Evolutionary conservation across 92 coral and sea anemone species (phyloP).

Genomic region (Actinostola sp.): DNA sequence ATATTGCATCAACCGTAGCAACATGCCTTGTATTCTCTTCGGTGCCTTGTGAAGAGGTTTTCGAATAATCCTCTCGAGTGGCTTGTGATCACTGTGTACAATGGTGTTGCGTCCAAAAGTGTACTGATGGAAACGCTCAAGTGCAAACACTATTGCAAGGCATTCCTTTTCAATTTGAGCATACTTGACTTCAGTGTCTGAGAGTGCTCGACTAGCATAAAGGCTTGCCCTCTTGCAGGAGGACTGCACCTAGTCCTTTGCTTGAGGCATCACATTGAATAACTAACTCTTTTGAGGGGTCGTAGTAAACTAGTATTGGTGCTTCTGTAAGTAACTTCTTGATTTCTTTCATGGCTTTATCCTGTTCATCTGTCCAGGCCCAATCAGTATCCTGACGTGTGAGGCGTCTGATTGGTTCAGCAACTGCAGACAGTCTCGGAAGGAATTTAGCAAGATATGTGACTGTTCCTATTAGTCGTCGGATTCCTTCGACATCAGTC

Average conservation of each 20-base stretch:
- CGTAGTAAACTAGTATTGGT: not conserved
- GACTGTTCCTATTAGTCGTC: constrained; percentile 26
- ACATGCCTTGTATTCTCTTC: constrained; percentile 22
- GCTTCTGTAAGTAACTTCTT: constrained; percentile 8
- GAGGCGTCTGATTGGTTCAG: constrained; percentile 18
- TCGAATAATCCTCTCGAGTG: constrained; percentile 19
- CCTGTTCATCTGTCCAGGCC: constrained; percentile 13
- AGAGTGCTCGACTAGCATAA: constrained; percentile 9
- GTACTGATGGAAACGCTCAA: constrained; percentile 26
- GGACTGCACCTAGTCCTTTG: constrained; percentile 12
- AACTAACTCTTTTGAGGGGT: not conserved
- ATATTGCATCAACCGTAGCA: constrained; percentile 26
- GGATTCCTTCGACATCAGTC: constrained; percentile 25
- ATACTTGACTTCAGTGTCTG: constrained; percentile 5
- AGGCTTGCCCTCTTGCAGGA: constrained; percentile 31
- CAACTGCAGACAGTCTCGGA: constrained; percentile 13
- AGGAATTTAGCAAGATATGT: constrained; percentile 25
- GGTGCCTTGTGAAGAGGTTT: constrained; percentile 31
- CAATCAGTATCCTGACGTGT: constrained; percentile 10
- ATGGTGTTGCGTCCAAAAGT: constrained; percentile 30
- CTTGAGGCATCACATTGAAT: constrained; percentile 22
- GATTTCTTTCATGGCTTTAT: constrained; percentile 6
- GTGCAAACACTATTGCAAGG: constrained; percentile 15
- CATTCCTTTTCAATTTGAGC: constrained; percentile 12
- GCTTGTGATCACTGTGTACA: constrained; percentile 6